phyloP scores from a whole-genome alignment of 2,113 vertebrate species.

The Percopsis transmontana region DNA sequence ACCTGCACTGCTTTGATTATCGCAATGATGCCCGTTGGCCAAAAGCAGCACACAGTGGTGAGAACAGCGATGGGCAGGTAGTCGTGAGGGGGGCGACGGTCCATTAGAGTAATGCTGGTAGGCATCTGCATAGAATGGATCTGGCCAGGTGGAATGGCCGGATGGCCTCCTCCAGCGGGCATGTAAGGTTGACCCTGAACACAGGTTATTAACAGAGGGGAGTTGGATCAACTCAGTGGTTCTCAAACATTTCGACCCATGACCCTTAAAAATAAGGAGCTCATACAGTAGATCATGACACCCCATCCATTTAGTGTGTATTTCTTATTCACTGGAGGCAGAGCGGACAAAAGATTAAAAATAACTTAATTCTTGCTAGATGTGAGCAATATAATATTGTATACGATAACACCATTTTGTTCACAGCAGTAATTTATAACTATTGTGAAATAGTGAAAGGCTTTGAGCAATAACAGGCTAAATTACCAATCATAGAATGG shows the following conservation, averaged over 20 bases:
- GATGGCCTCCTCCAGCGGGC: conserved; percentile 64
- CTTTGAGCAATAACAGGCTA: too few species aligned
- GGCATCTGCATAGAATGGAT: conserved; percentile 85
- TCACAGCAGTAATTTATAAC: too few species aligned
- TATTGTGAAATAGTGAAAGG: too few species aligned
- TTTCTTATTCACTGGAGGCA: too few species aligned
- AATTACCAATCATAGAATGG: too few species aligned
- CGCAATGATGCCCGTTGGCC: conserved; percentile 93
- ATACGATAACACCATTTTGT: too few species aligned
- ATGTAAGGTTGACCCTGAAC: conserved; percentile 78
- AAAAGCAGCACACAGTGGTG: conserved; percentile 95
- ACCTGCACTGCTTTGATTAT: conserved; percentile 96
- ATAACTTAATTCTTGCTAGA: too few species aligned
- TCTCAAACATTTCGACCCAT: too few species aligned
- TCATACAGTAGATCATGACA: background rate
- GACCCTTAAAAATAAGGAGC: background rate
- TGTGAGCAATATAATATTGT: too few species aligned
- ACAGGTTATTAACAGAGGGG: background rate
- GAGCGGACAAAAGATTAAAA: too few species aligned
- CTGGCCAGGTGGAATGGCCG: conserved; percentile 73
- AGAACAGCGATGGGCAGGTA: conserved; percentile 93
- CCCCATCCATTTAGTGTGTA: too few species aligned
- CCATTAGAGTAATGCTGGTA: conserved; percentile 86
- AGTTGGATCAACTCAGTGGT: conserved; percentile 5
- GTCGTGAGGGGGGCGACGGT: conserved; percentile 89